phyloP scores from a whole-genome alignment of 2,113 vertebrate species.

The Boleophthalmus pectinirostris region DNA sequence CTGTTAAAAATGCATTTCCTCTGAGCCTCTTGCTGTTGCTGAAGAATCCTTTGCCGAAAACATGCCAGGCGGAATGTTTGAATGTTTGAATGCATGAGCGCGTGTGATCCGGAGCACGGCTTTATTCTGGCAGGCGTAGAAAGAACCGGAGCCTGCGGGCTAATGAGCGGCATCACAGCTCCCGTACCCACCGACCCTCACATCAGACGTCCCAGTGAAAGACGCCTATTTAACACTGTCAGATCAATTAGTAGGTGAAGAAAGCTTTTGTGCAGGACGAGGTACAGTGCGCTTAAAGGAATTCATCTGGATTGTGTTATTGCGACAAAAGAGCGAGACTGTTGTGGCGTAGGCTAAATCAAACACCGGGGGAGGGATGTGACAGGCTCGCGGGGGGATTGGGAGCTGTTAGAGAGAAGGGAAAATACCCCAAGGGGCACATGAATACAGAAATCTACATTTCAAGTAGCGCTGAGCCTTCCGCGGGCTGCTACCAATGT shows the following conservation, averaged over 20 bases:
- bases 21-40: neutral
- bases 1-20: conserved; percentile 1
- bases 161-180: conserved; percentile 66
- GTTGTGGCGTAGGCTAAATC: conserved; percentile 35
- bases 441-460: conserved; percentile 53
- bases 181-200: conserved; percentile 38
- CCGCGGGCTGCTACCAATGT: conserved; percentile 5
- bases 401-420: conserved; percentile 27
- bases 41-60: conserved; percentile 22
- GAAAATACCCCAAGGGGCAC: conserved; percentile 38
- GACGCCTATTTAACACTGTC: conserved; percentile 58
- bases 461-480: conserved; percentile 38
- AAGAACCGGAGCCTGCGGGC: conserved; percentile 36
- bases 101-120: conserved; percentile 55
- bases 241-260: conserved; percentile 60
- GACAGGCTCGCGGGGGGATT: conserved; percentile 33
- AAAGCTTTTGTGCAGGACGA: conserved; percentile 37
- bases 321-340: conserved; percentile 17
- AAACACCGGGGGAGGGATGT: conserved; percentile 46
- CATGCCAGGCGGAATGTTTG: conserved; percentile 45
- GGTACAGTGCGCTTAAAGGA: conserved; percentile 19
- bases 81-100: conserved; percentile 12
- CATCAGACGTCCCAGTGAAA: conserved; percentile 39
- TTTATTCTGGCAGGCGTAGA: conserved; percentile 31
- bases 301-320: conserved; percentile 38